A percentile compares a stretch with the other conserved stretches of the same genome.
These are phyloP conservation scores for Macroteleia sp. DNA, from an alignment of 2,888 invertebrate genomes.

Conservation along the genomic window DNA sequence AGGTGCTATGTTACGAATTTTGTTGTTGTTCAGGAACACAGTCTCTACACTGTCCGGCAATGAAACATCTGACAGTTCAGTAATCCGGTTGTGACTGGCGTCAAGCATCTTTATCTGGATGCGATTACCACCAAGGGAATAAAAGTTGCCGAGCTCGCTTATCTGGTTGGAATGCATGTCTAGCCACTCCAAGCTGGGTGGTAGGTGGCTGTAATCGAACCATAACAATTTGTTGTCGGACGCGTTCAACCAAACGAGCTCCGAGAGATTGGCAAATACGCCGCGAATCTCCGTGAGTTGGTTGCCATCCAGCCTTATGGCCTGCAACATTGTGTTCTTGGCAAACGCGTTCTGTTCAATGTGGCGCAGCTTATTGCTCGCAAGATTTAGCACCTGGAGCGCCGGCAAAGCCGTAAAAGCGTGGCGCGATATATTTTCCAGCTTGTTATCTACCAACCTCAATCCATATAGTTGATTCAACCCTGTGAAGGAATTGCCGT, in stretches of 20 bases:
- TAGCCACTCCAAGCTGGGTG: constrained; percentile 90
- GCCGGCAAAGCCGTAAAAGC: constrained; percentile 89
- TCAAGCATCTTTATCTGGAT: constrained; percentile 90
- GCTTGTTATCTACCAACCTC: constrained; percentile 91
- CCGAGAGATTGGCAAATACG: constrained; percentile 89
- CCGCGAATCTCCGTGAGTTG: constrained; percentile 91
- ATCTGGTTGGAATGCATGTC: constrained; percentile 93
- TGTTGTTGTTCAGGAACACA: constrained; percentile 90
- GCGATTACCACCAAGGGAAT: constrained; percentile 87
- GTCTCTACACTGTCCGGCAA: constrained; percentile 90
- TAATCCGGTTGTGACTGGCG: constrained; percentile 89
- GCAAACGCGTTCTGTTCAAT: constrained; percentile 92
- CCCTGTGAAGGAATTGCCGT: constrained; percentile 89
- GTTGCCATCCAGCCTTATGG: constrained; percentile 91
- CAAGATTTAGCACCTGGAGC: constrained; percentile 91
- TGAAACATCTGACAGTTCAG: constrained; percentile 88
- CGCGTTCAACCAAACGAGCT: constrained; percentile 92
- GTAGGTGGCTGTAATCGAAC: constrained; percentile 93
- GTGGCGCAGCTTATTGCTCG: constrained; percentile 90
- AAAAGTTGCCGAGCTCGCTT: constrained; percentile 90
- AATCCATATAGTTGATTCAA: constrained; percentile 90
- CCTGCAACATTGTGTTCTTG: constrained; percentile 89
- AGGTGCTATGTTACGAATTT: constrained; percentile 88
- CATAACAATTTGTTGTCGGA: constrained; percentile 91
- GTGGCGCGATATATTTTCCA: constrained; percentile 90